Evolutionary conservation across 2,888 invertebrate genomes (phyloP), one percentile per base, ranked within the genome.

Genomic region (Thymelicus acteon): DNA sequence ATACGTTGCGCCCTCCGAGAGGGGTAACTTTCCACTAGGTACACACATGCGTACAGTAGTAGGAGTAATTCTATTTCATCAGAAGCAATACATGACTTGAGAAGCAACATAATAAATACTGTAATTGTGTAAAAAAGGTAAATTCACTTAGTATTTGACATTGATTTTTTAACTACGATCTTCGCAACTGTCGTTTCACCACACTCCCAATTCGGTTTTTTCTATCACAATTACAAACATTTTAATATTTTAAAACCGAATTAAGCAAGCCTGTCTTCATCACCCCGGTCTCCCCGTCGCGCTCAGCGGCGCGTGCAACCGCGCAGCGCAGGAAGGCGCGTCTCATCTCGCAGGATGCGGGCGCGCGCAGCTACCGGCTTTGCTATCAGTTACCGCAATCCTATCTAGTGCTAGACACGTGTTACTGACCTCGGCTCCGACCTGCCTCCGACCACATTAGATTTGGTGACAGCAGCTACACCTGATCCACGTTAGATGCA

Each of bases 321-420:
- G 86, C 91, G 87, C 83, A 77, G 81, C 89, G 90, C 91, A 93
- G 93, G 93, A 93, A 91, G 89, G 88, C 80, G 86, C 92, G 89
- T 93, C 93, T 93, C 93, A 88, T 92, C 93, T 93, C 91, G 86
- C 92, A 91, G 93, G 92, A 93, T 92, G 93, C 92, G 92, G 91
- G 77, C 78, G 82, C 86, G 80, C 76, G 79, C 82, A 76, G 76
- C 78, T 78, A 79, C 78, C 77, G 74, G 76, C 82, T 79, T 76
- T 78, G 77, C 82, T 88, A 89, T 89, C 87, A 66, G 66, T 58
- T 66, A 66, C 66, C 48, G 47, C 61, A 47, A 44, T 61, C 13
- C 70, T 71, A 71, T 71, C 84, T 79, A 85, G 88, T 76, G 76
- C 78, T 76, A 71, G 76, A 70, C 77, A 78, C 81, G 81, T 80